Evolutionary conservation across 2,797 vertebrate species (phyloP).

Genomic region (Brachyalestes nurse): DNA sequence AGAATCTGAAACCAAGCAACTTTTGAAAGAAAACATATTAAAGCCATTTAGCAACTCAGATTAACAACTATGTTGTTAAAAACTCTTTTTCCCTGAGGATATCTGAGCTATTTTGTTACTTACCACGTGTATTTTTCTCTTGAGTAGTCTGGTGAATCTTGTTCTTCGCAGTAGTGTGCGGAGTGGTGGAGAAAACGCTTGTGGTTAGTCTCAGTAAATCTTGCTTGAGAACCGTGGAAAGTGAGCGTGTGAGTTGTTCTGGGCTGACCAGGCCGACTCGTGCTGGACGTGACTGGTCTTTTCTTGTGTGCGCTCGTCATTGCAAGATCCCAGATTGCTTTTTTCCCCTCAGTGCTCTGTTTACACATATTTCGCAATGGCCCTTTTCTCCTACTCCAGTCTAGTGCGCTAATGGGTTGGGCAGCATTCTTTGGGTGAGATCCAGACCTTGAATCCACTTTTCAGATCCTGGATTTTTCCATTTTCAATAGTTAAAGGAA

Average conservation of each 20-base stretch:
- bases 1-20: too few relatives aligned
- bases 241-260: background rate
- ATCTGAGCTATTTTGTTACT: background rate
- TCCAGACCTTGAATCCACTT: too few relatives aligned
- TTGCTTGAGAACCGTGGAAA: background rate
- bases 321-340: background rate
- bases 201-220: background rate
- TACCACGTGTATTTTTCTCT: background rate
- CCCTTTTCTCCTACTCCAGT: too few relatives aligned
- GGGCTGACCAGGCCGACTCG: background rate
- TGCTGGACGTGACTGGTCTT: background rate
- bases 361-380: background rate
- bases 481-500: too few relatives aligned
- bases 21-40: too few relatives aligned
- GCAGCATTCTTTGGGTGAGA: too few relatives aligned
- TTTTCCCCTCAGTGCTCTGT: background rate
- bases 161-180: background rate
- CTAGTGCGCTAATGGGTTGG: too few relatives aligned
- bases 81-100: background rate
- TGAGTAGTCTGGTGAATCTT: background rate
- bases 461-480: too few relatives aligned
- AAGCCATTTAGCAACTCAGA: too few relatives aligned
- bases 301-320: background rate
- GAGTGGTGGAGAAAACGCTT: background rate
- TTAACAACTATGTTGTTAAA: background rate